Conservation (phyloP, 53 echinoderm and acorn worm species). For the Apostichopus leukothele region DNA sequence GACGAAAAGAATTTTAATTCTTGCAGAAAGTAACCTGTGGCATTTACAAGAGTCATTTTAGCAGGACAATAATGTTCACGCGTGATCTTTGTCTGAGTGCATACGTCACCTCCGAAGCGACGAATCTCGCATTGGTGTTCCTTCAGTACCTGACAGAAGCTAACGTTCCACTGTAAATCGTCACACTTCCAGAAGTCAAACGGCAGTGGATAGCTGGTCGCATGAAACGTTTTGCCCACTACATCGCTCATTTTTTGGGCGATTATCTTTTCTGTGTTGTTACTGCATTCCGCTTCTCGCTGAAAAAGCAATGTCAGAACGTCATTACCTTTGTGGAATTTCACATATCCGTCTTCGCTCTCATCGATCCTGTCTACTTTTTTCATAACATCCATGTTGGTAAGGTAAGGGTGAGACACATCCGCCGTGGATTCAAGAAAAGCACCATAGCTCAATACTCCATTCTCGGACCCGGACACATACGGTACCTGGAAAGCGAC, state of each 20-base stretch:
- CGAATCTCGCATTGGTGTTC: not conserved
- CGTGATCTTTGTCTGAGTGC: not conserved
- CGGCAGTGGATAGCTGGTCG: not conserved
- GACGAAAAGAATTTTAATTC: not conserved
- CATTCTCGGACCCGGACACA: not conserved
- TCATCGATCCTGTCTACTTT: not conserved
- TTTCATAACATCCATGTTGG: not conserved
- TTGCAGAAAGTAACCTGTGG: not conserved
- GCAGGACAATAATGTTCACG: not conserved
- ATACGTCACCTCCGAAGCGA: not conserved
- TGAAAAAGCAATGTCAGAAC: not conserved
- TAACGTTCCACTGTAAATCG: not conserved
- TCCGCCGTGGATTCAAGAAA: not conserved
- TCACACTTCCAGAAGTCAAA: not conserved
- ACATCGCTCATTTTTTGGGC: not conserved
- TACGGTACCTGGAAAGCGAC: not conserved
- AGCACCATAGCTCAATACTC: not conserved
- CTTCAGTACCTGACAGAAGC: constrained; percentile 3
- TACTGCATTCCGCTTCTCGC: not conserved
- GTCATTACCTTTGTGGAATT: not conserved
- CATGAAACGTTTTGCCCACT: not conserved
- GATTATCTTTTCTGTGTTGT: not conserved
- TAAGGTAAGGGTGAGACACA: not conserved
- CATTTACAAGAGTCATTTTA: not conserved
- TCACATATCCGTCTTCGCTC: not conserved